Conservation (phyloP, 2,113 vertebrate genomes). For the Octodon degus region DNA sequence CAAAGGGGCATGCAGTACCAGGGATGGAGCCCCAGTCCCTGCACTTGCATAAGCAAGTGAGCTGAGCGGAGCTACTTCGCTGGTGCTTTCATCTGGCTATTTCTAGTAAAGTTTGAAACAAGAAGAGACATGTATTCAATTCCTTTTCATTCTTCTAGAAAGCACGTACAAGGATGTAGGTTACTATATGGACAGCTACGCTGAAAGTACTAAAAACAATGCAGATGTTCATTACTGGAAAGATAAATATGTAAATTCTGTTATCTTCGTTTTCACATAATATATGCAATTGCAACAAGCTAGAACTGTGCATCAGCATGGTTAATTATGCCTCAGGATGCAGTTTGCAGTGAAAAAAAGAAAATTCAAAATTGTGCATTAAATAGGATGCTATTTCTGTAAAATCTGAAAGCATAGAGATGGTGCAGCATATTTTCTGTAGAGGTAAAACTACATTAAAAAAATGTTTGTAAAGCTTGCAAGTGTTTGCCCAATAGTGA, state of each 20-base stretch:
- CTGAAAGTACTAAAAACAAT: slow-evolving; percentile 10
- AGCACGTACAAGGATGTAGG: not conserved
- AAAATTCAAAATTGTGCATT: not conserved
- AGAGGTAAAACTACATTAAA: not conserved
- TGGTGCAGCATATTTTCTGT: not conserved
- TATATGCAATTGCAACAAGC: not conserved
- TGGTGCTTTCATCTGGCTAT: not conserved
- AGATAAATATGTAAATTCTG: not conserved
- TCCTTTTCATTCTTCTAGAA: not conserved
- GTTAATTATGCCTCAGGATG: not conserved
- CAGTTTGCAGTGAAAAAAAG: not conserved
- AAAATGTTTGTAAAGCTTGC: not conserved
- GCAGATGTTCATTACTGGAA: not conserved
- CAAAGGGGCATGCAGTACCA: too few relatives aligned
- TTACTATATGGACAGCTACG: not conserved
- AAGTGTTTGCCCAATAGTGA: not conserved
- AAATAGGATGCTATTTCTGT: not conserved
- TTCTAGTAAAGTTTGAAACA: not conserved
- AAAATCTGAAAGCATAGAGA: not conserved
- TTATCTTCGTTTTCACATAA: not conserved
- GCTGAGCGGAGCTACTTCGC: too few relatives aligned
- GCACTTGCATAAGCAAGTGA: too few relatives aligned
- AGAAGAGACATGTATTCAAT: not conserved
- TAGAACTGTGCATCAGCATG: not conserved
- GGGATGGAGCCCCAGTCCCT: too few relatives aligned